Base-by-base conservation (phyloP, 2,797 vertebrate species). In the Percopsis omiscomaycus region DNA sequence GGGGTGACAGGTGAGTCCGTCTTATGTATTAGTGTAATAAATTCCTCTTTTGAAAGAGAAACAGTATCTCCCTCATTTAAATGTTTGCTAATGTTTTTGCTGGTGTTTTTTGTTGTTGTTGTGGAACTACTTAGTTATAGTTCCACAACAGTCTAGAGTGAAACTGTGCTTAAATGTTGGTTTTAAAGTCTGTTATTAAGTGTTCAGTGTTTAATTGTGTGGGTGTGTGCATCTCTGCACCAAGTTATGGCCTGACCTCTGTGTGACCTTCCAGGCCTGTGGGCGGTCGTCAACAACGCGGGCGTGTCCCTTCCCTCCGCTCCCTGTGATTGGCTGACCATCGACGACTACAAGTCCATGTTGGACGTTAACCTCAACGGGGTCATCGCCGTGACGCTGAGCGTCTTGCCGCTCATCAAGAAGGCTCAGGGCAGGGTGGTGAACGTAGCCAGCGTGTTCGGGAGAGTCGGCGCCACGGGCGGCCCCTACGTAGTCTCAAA, bases 221-320 rank as follows among this genome's bases (percentile, higher is more conserved):
- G 22, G 22, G 22, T 22, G 22, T 22, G 22, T 1, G 22, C 22
- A 22, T 22, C 22, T 22, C 22, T 22, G 22, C 22, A 22, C 22
- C 22, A 22, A 22, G 1, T 22, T 56, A 15, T 67, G 29, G 49
- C 3, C 42, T 4, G 13, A 16, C 37, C n/a, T 46, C n/a, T 46
- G 45, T 70, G 22, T 54, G 53, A 48, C 51, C 53, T 14, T 10
- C 0, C 29, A 94, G 93, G 93, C 22, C 74, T 94, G 1, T 94
- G 93, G 93, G 91, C 88, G 4, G 80, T 94, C 0, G 91, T 94
- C 55, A 93, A 94, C 82, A 93, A 94, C 0, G 92, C 93, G 0
- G 93, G 92, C 0, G 80, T 92, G 4, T 59, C 90, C 0, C 0
- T 87, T 3, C 90, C 92, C 8, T 53, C 81, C 0, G 89, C 61